phyloP scores from a whole-genome alignment of 2,888 invertebrate species.

The Aplocera efformata region DNA sequence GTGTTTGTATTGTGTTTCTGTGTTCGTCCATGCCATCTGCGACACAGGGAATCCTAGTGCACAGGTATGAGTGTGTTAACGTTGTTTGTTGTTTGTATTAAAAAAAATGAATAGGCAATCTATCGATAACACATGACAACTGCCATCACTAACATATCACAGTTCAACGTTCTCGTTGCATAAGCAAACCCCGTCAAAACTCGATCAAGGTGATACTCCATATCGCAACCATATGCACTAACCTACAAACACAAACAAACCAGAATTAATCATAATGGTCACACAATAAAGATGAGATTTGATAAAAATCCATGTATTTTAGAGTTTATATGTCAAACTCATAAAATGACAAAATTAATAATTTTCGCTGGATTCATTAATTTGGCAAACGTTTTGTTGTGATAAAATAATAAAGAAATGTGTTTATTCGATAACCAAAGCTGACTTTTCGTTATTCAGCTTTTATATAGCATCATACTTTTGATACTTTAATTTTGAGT shows the following conservation, averaged over 20 bases:
- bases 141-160: slow-evolving; percentile 26
- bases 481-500: slow-evolving; percentile 2
- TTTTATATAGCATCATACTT: slow-evolving; percentile 6
- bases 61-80: no score
- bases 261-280: slow-evolving; percentile 15
- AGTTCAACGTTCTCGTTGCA: slow-evolving; percentile 64
- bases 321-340: no score
- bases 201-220: slow-evolving; percentile 69
- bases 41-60: no score
- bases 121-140: slow-evolving; percentile 8
- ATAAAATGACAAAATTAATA: slow-evolving; percentile 12
- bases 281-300: slow-evolving; percentile 9
- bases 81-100: no score
- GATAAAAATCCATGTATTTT: neutral
- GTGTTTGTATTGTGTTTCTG: no score
- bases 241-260: slow-evolving; percentile 10
- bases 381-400: slow-evolving; percentile 6
- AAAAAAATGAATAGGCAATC: no score
- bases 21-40: no score
- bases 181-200: slow-evolving; percentile 63
- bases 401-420: slow-evolving; percentile 14
- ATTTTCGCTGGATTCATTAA: slow-evolving; percentile 13
- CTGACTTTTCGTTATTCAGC: no score
- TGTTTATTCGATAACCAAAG: slow-evolving; percentile 15
- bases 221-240: slow-evolving; percentile 29